Percentiles rank a stretch among this genome's conserved stretches.
Conservation (phyloP, 1,140 invertebrate species). For the Chionoecetes opilio region DNA sequence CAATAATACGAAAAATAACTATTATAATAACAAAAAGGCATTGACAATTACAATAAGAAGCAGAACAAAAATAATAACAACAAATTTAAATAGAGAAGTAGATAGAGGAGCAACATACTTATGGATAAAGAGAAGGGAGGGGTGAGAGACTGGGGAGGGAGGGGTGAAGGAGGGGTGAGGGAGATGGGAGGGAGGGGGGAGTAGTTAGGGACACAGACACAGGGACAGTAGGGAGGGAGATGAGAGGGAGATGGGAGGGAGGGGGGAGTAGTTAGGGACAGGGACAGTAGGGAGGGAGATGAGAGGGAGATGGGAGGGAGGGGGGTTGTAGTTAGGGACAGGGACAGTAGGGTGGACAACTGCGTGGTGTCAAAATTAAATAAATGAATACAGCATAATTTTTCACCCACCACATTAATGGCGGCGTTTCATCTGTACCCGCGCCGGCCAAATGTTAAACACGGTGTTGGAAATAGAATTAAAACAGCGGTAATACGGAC, state of each 20-base stretch:
- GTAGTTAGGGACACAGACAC: background rate
- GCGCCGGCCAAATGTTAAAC: slow-evolving; percentile 17
- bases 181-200: no score
- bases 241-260: background rate
- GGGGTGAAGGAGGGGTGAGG: no score
- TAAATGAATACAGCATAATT: slow-evolving; percentile 21
- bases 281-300: background rate
- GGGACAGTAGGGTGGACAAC: background rate
- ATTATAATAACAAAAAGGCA: no score
- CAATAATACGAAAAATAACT: no score
- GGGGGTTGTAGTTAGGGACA: background rate
- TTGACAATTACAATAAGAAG: no score
- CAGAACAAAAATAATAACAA: no score
- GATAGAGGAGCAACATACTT: no score
- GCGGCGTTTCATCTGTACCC: background rate
- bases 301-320: background rate
- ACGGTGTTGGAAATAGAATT: slow-evolving; percentile 10
- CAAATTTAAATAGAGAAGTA: no score
- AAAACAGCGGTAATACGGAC: background rate
- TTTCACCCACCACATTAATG: background rate
- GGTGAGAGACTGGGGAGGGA: no score
- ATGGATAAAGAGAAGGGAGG: no score
- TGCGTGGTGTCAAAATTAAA: background rate
- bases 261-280: background rate
- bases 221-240: background rate